A percentile compares a stretch with the other conserved stretches of the same genome.
These are phyloP conservation scores for Harpagoxenus sublaevis DNA, from an alignment of 2,888 invertebrate genomes.

Conservation along the genomic window DNA sequence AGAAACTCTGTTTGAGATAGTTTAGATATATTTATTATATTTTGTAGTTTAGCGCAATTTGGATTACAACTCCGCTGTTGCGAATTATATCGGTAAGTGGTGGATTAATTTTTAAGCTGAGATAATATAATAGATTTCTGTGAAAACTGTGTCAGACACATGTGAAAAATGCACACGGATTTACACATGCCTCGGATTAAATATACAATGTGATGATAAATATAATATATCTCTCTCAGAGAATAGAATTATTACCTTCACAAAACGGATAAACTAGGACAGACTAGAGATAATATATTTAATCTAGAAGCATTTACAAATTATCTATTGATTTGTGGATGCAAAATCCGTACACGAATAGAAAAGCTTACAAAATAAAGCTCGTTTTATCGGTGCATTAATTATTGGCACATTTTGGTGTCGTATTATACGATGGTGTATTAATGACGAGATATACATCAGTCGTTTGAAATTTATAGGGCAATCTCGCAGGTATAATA, in stretches of 20 bases:
- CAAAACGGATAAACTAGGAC: neutral
- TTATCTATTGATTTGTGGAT: neutral
- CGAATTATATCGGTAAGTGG: neutral
- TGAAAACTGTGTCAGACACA: neutral
- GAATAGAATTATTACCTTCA: neutral
- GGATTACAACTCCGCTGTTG: neutral
- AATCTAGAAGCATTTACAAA: neutral
- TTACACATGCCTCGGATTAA: neutral
- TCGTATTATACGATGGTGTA: neutral
- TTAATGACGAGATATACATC: constrained; percentile 11
- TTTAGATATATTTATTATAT: neutral
- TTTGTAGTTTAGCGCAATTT: neutral
- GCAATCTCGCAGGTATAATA: constrained; percentile 10
- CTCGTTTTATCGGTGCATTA: neutral
- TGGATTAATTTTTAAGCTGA: neutral
- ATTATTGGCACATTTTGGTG: neutral
- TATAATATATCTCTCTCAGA: neutral
- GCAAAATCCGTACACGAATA: neutral
- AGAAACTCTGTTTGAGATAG: neutral
- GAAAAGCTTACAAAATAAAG: neutral
- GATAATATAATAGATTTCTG: neutral
- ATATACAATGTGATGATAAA: neutral
- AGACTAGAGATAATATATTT: neutral
- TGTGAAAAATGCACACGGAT: neutral
- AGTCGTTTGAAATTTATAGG: constrained; percentile 7